Evolutionary conservation across 2,888 invertebrate genomes (phyloP).

Genomic region (Nemotelus pantherinus): DNA sequence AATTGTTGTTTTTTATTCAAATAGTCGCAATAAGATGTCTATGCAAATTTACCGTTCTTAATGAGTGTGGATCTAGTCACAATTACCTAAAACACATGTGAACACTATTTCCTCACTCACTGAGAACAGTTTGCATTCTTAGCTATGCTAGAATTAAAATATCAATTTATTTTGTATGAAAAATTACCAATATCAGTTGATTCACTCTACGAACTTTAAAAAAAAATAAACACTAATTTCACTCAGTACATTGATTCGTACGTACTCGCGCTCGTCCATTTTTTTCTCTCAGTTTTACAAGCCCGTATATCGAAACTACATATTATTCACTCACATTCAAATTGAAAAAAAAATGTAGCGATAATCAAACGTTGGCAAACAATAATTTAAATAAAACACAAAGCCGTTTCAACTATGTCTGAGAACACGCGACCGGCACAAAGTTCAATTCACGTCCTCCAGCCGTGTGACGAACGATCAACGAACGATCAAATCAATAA

Average conservation of each 20-base stretch:
- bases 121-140: conserved; percentile 60
- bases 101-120: conserved; percentile 66
- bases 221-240: too few relatives aligned
- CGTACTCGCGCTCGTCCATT: too few relatives aligned
- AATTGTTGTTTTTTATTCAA: neutral
- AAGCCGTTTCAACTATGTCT: neutral
- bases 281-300: too few relatives aligned
- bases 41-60: conserved; percentile 60
- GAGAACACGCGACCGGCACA: too few relatives aligned
- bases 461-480: neutral
- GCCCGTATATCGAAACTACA: too few relatives aligned
- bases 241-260: too few relatives aligned
- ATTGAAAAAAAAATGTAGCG: neutral
- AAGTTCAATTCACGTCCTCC: neutral
- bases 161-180: neutral
- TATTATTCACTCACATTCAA: neutral
- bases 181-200: too few relatives aligned
- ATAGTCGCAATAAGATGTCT: neutral
- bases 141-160: neutral
- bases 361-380: neutral
- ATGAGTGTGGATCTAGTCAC: conserved; percentile 68
- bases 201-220: too few relatives aligned
- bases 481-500: neutral
- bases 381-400: neutral
- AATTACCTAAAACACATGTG: conserved; percentile 60